phyloP scores from a whole-genome alignment of 2,797 vertebrate species.

The Cheirogaleus major region DNA sequence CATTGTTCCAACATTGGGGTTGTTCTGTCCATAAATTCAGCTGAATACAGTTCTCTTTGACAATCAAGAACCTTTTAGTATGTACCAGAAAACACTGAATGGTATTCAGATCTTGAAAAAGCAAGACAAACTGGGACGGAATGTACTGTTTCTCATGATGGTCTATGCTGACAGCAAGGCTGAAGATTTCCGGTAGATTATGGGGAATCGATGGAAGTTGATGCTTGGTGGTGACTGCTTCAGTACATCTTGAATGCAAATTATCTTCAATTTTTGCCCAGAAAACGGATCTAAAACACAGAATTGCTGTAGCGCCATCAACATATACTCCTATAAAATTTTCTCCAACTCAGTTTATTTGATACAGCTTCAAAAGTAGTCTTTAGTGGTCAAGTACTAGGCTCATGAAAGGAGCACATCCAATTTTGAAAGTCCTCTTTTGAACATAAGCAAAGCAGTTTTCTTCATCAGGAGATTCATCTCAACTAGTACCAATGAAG shows the following conservation, averaged over 20 bases:
- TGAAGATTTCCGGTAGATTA: slow-evolving; percentile 34
- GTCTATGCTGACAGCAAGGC: background rate
- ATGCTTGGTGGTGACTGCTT: background rate
- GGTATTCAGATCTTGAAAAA: slow-evolving; percentile 17
- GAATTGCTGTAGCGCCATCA: background rate
- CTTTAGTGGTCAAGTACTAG: background rate
- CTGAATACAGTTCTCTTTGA: slow-evolving; percentile 31
- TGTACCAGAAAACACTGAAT: background rate
- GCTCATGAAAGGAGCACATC: background rate
- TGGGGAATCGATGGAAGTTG: background rate
- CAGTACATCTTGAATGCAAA: background rate
- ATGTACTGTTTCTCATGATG: background rate
- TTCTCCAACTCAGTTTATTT: background rate
- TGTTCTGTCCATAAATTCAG: background rate
- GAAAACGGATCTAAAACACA: background rate
- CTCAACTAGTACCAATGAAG: background rate
- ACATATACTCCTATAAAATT: background rate
- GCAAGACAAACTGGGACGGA: background rate
- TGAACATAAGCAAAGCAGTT: slow-evolving; percentile 28
- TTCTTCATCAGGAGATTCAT: slow-evolving; percentile 27
- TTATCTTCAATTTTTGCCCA: slow-evolving; percentile 34
- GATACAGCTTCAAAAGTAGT: slow-evolving; percentile 21
- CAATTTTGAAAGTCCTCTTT: slow-evolving; percentile 38
- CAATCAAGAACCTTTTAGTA: background rate
- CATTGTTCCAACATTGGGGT: background rate